Evolutionary conservation across 2,797 vertebrate genomes (phyloP).

Genomic region (Bovichtus diacanthus): DNA sequence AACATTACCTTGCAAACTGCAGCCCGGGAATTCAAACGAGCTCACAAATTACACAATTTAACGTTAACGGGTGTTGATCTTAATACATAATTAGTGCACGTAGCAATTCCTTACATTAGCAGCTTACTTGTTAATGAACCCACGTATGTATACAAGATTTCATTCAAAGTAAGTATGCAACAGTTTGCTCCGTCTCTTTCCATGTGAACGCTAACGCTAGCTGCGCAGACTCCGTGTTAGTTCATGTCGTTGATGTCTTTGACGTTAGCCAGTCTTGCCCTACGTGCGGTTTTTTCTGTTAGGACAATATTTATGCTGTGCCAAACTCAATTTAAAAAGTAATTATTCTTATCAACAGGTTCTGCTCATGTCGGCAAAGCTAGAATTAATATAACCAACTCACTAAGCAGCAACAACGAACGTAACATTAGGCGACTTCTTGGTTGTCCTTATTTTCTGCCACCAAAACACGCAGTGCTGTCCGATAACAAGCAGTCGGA

Average conservation of each 20-base stretch:
- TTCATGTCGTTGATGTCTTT: background rate
- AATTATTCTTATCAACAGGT: background rate
- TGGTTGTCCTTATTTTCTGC: background rate
- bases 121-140: background rate
- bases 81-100: background rate
- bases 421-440: background rate
- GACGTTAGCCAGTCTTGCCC: background rate
- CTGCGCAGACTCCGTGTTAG: background rate
- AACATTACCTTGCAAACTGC: conserved; percentile 21
- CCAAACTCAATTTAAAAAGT: conserved; percentile 20
- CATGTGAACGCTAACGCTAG: background rate
- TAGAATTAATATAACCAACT: conserved; percentile 4
- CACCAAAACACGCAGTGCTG: background rate
- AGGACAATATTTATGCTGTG: background rate
- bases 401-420: conserved; percentile 1
- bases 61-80: background rate
- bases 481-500: background rate
- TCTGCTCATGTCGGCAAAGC: background rate
- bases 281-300: background rate
- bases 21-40: conserved; percentile 56
- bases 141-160: background rate
- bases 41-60: background rate
- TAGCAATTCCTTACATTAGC: background rate
- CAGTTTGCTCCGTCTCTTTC: background rate
- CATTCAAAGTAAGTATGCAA: background rate